Evolutionary conservation across 2,888 invertebrate species (phyloP).

Genomic region (Campoplex nolae): DNA sequence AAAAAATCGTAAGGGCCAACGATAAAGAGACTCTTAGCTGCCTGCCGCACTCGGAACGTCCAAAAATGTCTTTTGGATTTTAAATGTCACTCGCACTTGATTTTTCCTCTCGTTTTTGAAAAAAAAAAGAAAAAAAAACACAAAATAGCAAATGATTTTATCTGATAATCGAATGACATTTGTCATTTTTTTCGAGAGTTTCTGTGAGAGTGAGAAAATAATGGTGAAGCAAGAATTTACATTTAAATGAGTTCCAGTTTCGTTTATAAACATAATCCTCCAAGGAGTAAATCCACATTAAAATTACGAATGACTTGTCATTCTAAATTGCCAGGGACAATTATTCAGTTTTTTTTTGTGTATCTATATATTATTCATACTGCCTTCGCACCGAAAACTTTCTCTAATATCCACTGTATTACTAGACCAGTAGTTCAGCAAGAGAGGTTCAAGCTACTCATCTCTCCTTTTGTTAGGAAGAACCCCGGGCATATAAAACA

Average conservation of each 20-base stretch:
- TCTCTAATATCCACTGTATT: slow-evolving; percentile 56
- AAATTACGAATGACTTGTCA: slow-evolving; percentile 79
- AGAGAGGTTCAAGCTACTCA: slow-evolving; percentile 17
- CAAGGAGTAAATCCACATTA: not conserved
- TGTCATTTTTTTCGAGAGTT: too few species aligned
- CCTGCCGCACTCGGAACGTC: slow-evolving; percentile 43
- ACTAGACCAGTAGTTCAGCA: slow-evolving; percentile 25
- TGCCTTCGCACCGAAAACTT: slow-evolving; percentile 5
- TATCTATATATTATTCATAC: slow-evolving; percentile 34
- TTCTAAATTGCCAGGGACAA: slow-evolving; percentile 37
- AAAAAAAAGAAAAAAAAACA: too few species aligned
- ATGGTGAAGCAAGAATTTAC: too few species aligned
- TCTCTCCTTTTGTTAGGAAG: slow-evolving; percentile 57
- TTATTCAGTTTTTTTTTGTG: slow-evolving; percentile 70
- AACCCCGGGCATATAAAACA: slow-evolving; percentile 59
- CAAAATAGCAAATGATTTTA: too few species aligned
- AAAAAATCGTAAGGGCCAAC: slow-evolving; percentile 12
- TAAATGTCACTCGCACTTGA: slow-evolving; percentile 11
- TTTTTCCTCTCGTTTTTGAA: not conserved
- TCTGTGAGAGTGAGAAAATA: too few species aligned
- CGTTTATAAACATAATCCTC: not conserved
- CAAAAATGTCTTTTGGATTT: slow-evolving; percentile 51
- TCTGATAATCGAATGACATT: too few species aligned
- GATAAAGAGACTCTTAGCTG: slow-evolving; percentile 45
- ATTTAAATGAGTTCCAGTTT: too few species aligned